Percentiles rank a stretch among this genome's conserved stretches.
These are phyloP conservation scores for Pterostichus madidus DNA, from an alignment of 2,888 invertebrate genomes.

Conservation along the genomic window DNA sequence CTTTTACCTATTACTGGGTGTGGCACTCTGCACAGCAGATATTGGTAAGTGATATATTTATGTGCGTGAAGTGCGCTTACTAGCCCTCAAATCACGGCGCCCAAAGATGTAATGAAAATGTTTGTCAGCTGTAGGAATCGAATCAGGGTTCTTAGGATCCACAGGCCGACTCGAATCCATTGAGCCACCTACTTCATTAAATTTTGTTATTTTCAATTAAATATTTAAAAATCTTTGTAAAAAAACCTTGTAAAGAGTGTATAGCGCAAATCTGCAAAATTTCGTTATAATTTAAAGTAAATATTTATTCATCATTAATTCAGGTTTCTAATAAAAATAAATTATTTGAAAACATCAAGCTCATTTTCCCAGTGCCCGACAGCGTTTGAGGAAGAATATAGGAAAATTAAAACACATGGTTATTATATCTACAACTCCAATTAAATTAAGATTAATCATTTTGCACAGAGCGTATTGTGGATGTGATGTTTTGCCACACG, in stretches of 20 bases:
- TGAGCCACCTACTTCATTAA: too few species aligned
- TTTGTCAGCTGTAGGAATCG: too few species aligned
- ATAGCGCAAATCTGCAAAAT: background rate
- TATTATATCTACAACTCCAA: conserved; percentile 28
- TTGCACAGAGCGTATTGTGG: conserved; percentile 1
- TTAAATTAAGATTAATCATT: conserved; percentile 41
- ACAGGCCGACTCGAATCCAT: too few species aligned
- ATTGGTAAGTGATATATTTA: too few species aligned
- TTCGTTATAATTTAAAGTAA: background rate
- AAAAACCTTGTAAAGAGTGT: background rate
- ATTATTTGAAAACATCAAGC: background rate
- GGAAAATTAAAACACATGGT: background rate
- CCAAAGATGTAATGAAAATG: too few species aligned
- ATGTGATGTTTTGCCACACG: background rate
- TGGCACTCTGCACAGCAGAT: too few species aligned
- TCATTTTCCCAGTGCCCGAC: background rate
- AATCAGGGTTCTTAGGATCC: too few species aligned
- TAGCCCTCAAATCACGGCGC: too few species aligned
- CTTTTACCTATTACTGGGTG: too few species aligned
- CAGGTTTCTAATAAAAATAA: conserved; percentile 34
- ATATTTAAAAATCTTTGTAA: background rate
- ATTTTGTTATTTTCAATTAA: background rate
- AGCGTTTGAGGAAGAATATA: conserved; percentile 3
- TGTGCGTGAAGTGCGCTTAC: too few species aligned
- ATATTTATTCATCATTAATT: conserved; percentile 23